These are phyloP conservation scores for Tholera decimalis DNA, from an alignment of 2,888 invertebrate species.

Conservation along the genomic window DNA sequence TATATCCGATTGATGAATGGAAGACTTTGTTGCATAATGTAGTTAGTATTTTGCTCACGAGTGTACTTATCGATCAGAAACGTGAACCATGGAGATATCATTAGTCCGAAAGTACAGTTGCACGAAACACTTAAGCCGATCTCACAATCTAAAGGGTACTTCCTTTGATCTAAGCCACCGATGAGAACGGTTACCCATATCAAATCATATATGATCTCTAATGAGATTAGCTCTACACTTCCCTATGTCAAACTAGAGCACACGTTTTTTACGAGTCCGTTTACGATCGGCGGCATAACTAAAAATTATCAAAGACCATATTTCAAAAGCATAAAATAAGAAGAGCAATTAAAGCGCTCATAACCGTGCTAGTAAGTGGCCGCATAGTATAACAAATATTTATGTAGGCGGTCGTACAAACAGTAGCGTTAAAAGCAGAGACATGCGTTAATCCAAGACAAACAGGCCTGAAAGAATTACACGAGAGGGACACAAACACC, in stretches of 20 bases:
- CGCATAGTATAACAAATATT: slow-evolving; percentile 86
- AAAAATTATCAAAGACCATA: slow-evolving; percentile 82
- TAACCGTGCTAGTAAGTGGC: slow-evolving; percentile 84
- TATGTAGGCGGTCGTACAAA: slow-evolving; percentile 85
- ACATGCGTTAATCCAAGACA: slow-evolving; percentile 89
- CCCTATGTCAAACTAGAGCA: slow-evolving; percentile 75
- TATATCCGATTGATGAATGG: slow-evolving; percentile 17
- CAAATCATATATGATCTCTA: slow-evolving; percentile 79
- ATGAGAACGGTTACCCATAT: slow-evolving; percentile 76
- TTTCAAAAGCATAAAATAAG: slow-evolving; percentile 86
- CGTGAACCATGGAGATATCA: slow-evolving; percentile 89
- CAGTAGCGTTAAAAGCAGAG: slow-evolving; percentile 90
- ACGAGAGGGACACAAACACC: slow-evolving; percentile 85
- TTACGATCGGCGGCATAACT: slow-evolving; percentile 80
- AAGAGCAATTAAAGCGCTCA: slow-evolving; percentile 87
- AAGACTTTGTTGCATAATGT: slow-evolving; percentile 41
- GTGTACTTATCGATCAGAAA: slow-evolving; percentile 85
- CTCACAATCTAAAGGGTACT: slow-evolving; percentile 77
- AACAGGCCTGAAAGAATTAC: slow-evolving; percentile 88
- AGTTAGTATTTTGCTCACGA: slow-evolving; percentile 72
- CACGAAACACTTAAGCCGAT: slow-evolving; percentile 82
- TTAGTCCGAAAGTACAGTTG: slow-evolving; percentile 85
- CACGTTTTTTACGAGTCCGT: slow-evolving; percentile 75
- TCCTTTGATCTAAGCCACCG: slow-evolving; percentile 77
- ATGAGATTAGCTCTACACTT: slow-evolving; percentile 76